A percentile compares a stretch with the other conserved stretches of the same genome.
These are phyloP conservation scores for Crocuta crocuta DNA, from an alignment of 2,113 vertebrate species.

Conservation along the genomic window DNA sequence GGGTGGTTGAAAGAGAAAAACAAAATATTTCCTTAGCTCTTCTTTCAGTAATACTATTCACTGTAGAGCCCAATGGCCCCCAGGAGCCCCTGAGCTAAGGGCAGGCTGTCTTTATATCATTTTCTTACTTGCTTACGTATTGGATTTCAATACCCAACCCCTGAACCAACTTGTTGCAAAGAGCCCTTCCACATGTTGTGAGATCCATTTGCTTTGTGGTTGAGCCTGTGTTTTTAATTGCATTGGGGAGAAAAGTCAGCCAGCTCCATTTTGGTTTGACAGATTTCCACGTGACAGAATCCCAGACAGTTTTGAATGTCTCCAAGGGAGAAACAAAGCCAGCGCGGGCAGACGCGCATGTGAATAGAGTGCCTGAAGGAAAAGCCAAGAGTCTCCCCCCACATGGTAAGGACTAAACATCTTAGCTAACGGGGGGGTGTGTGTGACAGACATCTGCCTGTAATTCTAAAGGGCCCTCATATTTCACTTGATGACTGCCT, in stretches of 20 bases:
- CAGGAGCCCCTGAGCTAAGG: background rate
- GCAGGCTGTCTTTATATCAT: background rate
- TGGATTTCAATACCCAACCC: background rate
- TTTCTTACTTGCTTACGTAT: background rate
- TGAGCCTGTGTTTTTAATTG: background rate
- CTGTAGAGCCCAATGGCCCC: background rate
- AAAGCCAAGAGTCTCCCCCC: conserved; percentile 84
- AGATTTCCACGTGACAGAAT: conserved; percentile 88
- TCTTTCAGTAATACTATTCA: background rate
- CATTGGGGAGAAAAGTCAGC: background rate
- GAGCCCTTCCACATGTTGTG: background rate
- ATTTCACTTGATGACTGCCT: background rate
- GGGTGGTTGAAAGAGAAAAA: background rate
- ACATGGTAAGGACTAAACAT: conserved; percentile 84
- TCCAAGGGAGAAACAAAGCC: conserved; percentile 88
- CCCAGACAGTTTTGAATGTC: conserved; percentile 88
- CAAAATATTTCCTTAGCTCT: background rate
- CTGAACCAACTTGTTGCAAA: background rate
- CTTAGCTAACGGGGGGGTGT: too few relatives aligned
- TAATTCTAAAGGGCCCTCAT: background rate
- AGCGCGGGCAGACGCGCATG: conserved; percentile 84
- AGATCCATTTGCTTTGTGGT: background rate
- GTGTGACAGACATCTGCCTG: background rate
- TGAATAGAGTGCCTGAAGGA: conserved; percentile 82
- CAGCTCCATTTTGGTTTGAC: conserved; percentile 74